Evolutionary conservation across 2,888 invertebrate species (phyloP), one percentile per base, ranked within the genome.

Genomic region (Idaea dimidiata): DNA sequence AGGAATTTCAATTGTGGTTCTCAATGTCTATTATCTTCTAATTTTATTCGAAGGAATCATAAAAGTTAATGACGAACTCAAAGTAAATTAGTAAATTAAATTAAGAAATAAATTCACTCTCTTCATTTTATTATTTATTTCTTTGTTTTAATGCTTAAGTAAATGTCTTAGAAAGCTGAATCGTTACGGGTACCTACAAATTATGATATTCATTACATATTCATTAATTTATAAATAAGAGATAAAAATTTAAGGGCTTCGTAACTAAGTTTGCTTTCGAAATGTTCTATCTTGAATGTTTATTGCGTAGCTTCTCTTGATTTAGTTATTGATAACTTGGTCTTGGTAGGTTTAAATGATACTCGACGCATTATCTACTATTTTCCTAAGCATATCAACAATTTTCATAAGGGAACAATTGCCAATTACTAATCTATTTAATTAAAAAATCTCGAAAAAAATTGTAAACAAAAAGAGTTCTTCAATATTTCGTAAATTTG

Each of bases 171-270:
- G 43, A 43, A 43, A 43, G 43, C 43, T 10, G 43, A 43, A 43
- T 43, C 43, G 14, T 43, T 43, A 7, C 5, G 24, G 43, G 32
- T 32, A 32, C 6, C 6, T 43, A 43, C 43, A 43, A 63, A 59
- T 66, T 62, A 66, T 63, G 59, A 64, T 60, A 43, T 43, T 60
- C 58, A 59, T 67, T 70, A 65, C 61, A 68, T 63, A 68, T 71
- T 68, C 66, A 71, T 66, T 66, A 60, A 67, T 62, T 58, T 66
- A 65, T 63, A 65, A 62, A 65, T 62, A 65, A 58, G 62, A 63
- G 63, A 66, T 66, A 57, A 60, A n/a, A 62, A 24, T 60, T 58
- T 61, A 67, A 71, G 67, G 69, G 66, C 66, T 63, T 63, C 62
- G 61, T 17, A 56, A 24, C 24, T 24, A 56, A 62, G 60, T 68